These are phyloP conservation scores for Zapornia atra DNA, from an alignment of 2,113 vertebrate genomes.

Conservation along the genomic window DNA sequence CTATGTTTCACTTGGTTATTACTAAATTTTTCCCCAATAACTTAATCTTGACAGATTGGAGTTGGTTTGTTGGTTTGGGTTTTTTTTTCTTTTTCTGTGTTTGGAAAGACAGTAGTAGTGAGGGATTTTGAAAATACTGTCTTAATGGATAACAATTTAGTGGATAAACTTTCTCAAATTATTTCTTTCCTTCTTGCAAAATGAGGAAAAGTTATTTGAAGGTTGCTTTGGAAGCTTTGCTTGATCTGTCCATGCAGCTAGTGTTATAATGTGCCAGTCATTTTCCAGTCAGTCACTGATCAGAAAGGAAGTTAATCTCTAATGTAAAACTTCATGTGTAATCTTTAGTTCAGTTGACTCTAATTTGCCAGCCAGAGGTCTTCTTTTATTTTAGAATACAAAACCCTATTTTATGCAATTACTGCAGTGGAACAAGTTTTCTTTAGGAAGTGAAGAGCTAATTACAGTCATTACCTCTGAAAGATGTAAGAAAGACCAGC, in stretches of 20 bases:
- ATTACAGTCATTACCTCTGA: conserved; percentile 46
- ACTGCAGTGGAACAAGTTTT: conserved; percentile 6
- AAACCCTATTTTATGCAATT: conserved; percentile 24
- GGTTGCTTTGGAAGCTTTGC: background rate
- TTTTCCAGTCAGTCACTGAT: background rate
- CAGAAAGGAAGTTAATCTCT: conserved; percentile 3
- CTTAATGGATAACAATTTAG: background rate
- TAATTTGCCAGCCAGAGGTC: background rate
- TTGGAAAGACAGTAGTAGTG: background rate
- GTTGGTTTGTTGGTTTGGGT: too few relatives aligned
- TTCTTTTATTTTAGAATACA: conserved; percentile 4
- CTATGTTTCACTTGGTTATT: background rate
- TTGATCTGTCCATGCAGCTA: background rate
- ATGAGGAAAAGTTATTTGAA: background rate
- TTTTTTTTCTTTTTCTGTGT: background rate
- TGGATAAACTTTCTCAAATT: background rate
- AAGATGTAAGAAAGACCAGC: conserved; percentile 30
- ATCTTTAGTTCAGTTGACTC: conserved; percentile 15
- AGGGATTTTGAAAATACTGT: background rate
- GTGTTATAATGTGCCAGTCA: background rate
- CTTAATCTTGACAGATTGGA: background rate
- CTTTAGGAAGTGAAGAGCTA: conserved; percentile 33
- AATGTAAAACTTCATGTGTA: background rate
- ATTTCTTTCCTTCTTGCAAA: background rate
- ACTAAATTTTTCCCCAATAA: background rate